These are phyloP conservation scores for Xiphophorus birchmanni DNA, from an alignment of 2,797 vertebrate species.

Conservation along the genomic window DNA sequence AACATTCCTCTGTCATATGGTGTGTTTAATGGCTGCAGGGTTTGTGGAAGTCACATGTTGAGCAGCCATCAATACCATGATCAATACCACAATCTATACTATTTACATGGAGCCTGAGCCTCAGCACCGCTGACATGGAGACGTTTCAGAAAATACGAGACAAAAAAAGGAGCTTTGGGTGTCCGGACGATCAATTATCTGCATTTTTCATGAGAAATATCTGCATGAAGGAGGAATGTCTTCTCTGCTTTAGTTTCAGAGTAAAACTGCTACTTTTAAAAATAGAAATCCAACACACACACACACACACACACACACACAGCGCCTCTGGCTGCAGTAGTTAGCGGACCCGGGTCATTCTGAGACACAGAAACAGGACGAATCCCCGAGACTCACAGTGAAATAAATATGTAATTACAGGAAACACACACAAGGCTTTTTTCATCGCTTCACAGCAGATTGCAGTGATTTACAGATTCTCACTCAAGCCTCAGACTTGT, in stretches of 20 bases:
- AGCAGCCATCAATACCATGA: conserved; percentile 12
- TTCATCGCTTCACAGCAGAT: conserved; percentile 1
- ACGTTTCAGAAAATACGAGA: background rate
- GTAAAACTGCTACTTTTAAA: background rate
- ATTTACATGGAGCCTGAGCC: conserved; percentile 14
- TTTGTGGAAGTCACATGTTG: conserved; percentile 4
- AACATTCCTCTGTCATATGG: conserved; percentile 1
- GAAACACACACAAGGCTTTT: conserved; percentile 3
- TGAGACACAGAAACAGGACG: conserved; percentile 21
- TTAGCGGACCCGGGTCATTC: conserved; percentile 30
- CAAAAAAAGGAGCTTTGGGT: background rate
- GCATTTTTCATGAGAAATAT: background rate
- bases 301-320: background rate
- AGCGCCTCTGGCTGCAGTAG: conserved; percentile 22
- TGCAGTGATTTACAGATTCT: background rate
- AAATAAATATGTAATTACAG: conserved; percentile 25
- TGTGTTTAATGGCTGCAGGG: conserved; percentile 9
- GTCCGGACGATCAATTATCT: background rate
- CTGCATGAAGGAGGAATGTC: background rate
- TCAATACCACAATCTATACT: background rate
- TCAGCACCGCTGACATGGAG: background rate
- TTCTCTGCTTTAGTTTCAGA: background rate
- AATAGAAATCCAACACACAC: background rate
- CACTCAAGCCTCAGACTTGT: background rate
- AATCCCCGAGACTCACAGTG: conserved; percentile 4